phyloP scores from a whole-genome alignment of 2,888 invertebrate genomes.

The Suillia variegata region DNA sequence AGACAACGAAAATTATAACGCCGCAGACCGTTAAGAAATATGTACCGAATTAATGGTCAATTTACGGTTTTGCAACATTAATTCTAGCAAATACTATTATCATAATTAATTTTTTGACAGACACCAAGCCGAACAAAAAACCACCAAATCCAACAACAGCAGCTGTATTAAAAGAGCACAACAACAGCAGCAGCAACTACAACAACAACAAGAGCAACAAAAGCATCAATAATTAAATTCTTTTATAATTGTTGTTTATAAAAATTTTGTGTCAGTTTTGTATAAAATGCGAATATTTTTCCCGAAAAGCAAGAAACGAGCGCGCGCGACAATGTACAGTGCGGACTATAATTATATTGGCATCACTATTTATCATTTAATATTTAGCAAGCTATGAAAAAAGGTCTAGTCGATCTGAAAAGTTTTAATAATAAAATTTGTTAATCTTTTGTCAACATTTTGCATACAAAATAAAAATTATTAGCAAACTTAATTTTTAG shows the following conservation, averaged over 20 bases:
- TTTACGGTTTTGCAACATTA: constrained; percentile 17
- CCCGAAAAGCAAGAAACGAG: no score
- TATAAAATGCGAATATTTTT: not conserved
- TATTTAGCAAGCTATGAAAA: not conserved
- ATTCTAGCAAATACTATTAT: constrained; percentile 13
- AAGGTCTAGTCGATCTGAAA: not conserved
- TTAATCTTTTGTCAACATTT: not conserved
- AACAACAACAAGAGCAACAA: no score
- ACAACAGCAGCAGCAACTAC: no score
- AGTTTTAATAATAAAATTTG: not conserved
- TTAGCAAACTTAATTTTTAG: not conserved
- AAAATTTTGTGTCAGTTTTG: not conserved
- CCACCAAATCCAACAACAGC: no score
- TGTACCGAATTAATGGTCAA: constrained; percentile 4
- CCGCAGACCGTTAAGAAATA: not conserved
- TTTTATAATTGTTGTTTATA: not conserved
- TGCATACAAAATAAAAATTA: not conserved
- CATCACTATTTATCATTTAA: not conserved
- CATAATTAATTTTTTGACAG: constrained; percentile 14
- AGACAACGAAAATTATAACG: no score
- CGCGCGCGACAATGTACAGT: not conserved
- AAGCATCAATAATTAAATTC: constrained; percentile 9
- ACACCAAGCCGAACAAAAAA: constrained; percentile 1
- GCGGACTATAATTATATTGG: not conserved
- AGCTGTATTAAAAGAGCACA: no score